Base-by-base conservation (phyloP, 2,113 vertebrate genomes). In the Chloropsis cyanopogon region DNA sequence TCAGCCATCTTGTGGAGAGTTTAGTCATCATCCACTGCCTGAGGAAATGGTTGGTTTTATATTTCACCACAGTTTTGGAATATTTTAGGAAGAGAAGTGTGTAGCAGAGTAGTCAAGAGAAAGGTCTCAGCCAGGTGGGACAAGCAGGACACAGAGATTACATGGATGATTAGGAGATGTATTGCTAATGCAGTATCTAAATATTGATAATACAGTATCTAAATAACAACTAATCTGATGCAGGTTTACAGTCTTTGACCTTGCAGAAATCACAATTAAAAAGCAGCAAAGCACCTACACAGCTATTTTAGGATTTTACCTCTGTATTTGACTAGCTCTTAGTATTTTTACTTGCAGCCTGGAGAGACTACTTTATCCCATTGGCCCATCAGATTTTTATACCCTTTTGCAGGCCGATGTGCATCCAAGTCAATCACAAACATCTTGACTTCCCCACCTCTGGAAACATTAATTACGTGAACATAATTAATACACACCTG, bases 331-430 rank as follows among this genome's bases (percentile, higher is more conserved):
- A 41, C 29, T 6, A 5, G 54, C 10, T 49, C n/a, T 69, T 47
- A 60, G 29, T 0, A 1, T 21, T 76, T 82, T 75, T 42, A 63
- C 46, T 77, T 0, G 0, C 41, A 56, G 25, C 25, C 21, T 49
- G 26, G 21, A n/a, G 31, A 76, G 12, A 54, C 10, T 14, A 9
- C 5, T 56, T 76, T 26, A 16, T 47, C 22, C 21, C 54, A 41
- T 2, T 33, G 56, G 25, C 63, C 25, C 31, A 37, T 37, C 31
- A 63, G 31, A 14, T 33, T 77, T 76, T 90, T 42, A 26, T 20
- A 37, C 8, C 18, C 26, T 70, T 77, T 28, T 63, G 49, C 31
- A 83, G 56, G 26, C 42, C 64, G 28, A 0, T 56, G 49, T 77
- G 56, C 56, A 56, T 35, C 35, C 26, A 42, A 28, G 31, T 70